Conservation (phyloP, 1,140 invertebrate species). For the Hylaeus volcanicus region DNA sequence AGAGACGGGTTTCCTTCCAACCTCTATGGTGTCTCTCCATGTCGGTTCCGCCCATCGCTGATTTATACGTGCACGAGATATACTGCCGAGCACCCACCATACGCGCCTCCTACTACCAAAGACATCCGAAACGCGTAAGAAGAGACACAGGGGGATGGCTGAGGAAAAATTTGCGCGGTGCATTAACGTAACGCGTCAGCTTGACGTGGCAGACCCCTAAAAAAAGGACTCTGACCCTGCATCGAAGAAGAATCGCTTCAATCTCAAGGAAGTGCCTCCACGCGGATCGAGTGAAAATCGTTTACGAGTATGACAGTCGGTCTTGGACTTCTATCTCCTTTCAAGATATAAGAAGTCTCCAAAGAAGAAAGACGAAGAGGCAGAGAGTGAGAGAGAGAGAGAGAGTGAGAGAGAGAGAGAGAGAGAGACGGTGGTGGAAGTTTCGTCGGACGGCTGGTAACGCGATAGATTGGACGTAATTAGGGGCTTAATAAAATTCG, state of each 20-base stretch:
- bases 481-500: constrained; percentile 60
- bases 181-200: constrained; percentile 49
- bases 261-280: no score
- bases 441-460: constrained; percentile 28
- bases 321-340: no score
- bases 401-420: background rate
- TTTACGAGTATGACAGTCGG: no score
- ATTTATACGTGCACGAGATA: constrained; percentile 71
- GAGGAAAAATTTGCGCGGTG: constrained; percentile 18
- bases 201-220: constrained; percentile 47
- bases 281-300: no score
- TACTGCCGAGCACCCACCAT: constrained; percentile 62
- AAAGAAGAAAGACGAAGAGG: no score
- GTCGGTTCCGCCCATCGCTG: constrained; percentile 76
- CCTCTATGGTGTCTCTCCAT: constrained; percentile 76
- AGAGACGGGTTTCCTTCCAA: constrained; percentile 73
- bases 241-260: no score
- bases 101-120: constrained; percentile 49
- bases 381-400: no score
- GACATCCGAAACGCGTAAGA: constrained; percentile 53
- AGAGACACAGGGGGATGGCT: constrained; percentile 9
- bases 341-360: no score
- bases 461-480: constrained; percentile 63
- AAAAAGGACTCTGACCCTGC: no score
- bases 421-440: background rate